Percentiles rank a stretch among this genome's conserved stretches.
Conservation (phyloP, 1,140 invertebrate genomes). For the Triops longicaudatus region DNA sequence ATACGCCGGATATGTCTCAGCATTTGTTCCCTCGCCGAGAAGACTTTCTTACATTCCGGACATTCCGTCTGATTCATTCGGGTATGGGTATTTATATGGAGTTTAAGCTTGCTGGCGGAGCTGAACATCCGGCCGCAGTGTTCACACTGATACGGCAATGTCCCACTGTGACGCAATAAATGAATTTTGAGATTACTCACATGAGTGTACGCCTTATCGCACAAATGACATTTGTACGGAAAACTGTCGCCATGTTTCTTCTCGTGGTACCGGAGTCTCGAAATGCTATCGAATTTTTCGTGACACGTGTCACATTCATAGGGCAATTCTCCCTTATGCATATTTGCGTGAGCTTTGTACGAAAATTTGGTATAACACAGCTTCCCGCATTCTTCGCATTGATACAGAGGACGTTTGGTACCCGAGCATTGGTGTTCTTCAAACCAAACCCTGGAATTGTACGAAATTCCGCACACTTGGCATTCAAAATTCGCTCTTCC, state of each 20-base stretch:
- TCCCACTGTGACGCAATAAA: background rate
- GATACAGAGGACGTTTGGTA: background rate
- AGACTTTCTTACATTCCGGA: background rate
- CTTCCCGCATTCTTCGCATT: background rate
- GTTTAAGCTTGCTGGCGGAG: background rate
- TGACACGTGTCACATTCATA: background rate
- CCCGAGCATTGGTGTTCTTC: background rate
- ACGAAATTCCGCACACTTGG: background rate
- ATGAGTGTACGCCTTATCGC: background rate
- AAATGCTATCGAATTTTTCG: conserved; percentile 1
- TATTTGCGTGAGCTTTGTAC: background rate
- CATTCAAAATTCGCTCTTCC: conserved; percentile 5
- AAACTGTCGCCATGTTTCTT: background rate
- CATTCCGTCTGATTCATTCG: background rate
- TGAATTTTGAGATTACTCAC: conserved; percentile 1
- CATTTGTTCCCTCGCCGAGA: background rate
- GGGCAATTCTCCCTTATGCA: background rate
- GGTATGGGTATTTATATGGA: background rate
- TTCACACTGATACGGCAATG: background rate
- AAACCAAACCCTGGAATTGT: background rate
- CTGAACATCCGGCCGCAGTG: background rate
- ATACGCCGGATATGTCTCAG: background rate
- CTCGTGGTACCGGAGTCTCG: background rate
- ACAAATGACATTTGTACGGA: background rate
- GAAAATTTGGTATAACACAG: background rate